phyloP scores from a whole-genome alignment of 1,140 invertebrate genomes.

The Papilio dardanus region DNA sequence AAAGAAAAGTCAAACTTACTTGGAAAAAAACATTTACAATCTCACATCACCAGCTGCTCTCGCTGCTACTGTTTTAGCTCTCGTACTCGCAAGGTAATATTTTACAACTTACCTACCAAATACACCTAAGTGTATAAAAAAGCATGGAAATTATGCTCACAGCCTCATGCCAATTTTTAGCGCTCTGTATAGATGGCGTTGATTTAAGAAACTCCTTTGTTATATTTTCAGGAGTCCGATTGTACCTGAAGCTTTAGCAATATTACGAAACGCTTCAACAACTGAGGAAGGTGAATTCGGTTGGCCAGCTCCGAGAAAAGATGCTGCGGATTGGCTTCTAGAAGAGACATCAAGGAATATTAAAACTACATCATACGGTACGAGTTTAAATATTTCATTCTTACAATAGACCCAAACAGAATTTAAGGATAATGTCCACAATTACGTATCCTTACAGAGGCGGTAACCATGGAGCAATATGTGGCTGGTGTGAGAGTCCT shows the following conservation, averaged over 20 bases:
- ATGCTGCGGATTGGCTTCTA: slow-evolving; percentile 84
- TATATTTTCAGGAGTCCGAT: slow-evolving; percentile 77
- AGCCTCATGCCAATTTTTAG: neutral
- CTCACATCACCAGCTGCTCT: slow-evolving; percentile 82
- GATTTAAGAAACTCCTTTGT: neutral
- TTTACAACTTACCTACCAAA: neutral
- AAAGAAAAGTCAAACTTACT: slow-evolving; percentile 80
- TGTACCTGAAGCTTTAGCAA: slow-evolving; percentile 81
- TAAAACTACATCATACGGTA: slow-evolving; percentile 76
- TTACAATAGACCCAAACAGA: too few species aligned
- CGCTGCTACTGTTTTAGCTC: slow-evolving; percentile 82
- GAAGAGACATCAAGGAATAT: slow-evolving; percentile 82
- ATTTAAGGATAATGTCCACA: neutral
- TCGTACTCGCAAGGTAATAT: slow-evolving; percentile 80
- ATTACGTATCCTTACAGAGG: slow-evolving; percentile 55
- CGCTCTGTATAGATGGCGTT: neutral
- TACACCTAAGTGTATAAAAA: neutral
- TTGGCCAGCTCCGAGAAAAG: slow-evolving; percentile 83
- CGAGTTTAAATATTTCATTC: too few species aligned
- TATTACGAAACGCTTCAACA: slow-evolving; percentile 83
- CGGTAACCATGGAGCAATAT: slow-evolving; percentile 76
- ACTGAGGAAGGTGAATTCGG: slow-evolving; percentile 86
- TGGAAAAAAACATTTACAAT: slow-evolving; percentile 83
- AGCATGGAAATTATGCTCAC: neutral
- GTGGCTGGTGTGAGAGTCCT: slow-evolving; percentile 71